Evolutionary conservation across 2,888 invertebrate species (phyloP).

Genomic region (Phoenoteleia sp.): DNA sequence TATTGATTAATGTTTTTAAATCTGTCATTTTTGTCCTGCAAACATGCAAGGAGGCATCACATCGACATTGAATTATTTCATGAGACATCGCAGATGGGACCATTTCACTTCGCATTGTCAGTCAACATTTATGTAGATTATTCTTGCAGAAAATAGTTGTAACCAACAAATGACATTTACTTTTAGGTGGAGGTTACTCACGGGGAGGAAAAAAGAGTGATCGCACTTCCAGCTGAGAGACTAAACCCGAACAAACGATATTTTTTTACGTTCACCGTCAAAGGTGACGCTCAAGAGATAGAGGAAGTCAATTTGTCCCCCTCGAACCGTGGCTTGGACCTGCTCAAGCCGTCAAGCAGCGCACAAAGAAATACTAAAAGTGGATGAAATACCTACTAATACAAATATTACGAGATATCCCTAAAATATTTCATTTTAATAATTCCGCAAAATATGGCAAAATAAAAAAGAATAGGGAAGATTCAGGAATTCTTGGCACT

Average conservation of each 20-base stretch:
- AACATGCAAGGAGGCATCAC: constrained; percentile 14
- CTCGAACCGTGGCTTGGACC: no score
- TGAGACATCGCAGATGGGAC: constrained; percentile 22
- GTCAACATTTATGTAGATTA: not conserved
- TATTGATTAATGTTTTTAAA: constrained; percentile 10
- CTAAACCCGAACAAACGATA: constrained; percentile 96
- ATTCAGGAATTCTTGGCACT: no score
- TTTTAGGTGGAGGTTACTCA: constrained; percentile 92
- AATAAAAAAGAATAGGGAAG: no score
- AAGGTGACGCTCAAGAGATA: constrained; percentile 88
- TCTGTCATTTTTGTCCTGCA: constrained; percentile 12
- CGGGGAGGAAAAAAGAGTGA: constrained; percentile 94
- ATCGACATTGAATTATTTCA: constrained; percentile 18
- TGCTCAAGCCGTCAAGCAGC: constrained; percentile 71
- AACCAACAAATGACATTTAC: constrained; percentile 59
- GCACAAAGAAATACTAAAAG: constrained; percentile 82
- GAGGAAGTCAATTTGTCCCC: no score
- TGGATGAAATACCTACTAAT: constrained; percentile 71
- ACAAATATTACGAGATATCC: no score
- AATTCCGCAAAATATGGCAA: no score
- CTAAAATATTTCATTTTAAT: no score
- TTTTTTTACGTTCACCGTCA: constrained; percentile 97
- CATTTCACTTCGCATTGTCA: constrained; percentile 36
- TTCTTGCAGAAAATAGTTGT: not conserved
- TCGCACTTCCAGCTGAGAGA: constrained; percentile 95